Evolutionary conservation across 2,797 vertebrate species (phyloP), one percentile per base, ranked within the genome.

Genomic region (Erpetoichthys calabaricus): DNA sequence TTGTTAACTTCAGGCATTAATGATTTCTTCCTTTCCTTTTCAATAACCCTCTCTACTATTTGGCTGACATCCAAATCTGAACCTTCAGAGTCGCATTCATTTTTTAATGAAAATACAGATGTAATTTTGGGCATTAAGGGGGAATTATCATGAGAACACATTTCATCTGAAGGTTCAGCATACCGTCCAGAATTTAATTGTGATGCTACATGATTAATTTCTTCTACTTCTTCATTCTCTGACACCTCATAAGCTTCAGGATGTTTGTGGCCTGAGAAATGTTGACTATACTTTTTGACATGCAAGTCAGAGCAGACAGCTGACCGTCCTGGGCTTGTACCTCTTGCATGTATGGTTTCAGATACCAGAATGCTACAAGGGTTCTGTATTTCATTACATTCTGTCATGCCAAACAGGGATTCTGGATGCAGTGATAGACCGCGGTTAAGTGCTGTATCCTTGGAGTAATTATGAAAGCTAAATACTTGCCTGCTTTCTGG

Each of bases 61-160:
- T 79, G 75, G 54, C 80, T 86, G 70, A 83, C 58, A 72, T 84
- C 78, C 64, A 78, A 80, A 0, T 79, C 73, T 59, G 85, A 77
- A 70, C 77, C 76, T 68, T 75, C 70, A 64, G 78, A 75, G 63
- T 82, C 79, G 65, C 84, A 73, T 41, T 77, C 61, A 64, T 78
- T 83, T 62, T 81, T 81, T 51, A 87, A 64, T 56, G 86, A 84
- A 64, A 86, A 85, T 63, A 82, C 80, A 56, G 75, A 82, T 41
- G 83, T 83, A 63, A 85, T 84, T 75, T 83, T 83, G 70, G 81
- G 82, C 84, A 86, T 86, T 63, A 73, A 55, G 42, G 74, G 65
- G 3, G 80, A 77, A 60, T 73, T 49, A 51, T 3, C 47, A 49
- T 49, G 7, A 49, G 7, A 7, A 7, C 47, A 42, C 8, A 46